Base-by-base conservation (phyloP, 1,140 invertebrate genomes). In the Danaus plexippus region DNA sequence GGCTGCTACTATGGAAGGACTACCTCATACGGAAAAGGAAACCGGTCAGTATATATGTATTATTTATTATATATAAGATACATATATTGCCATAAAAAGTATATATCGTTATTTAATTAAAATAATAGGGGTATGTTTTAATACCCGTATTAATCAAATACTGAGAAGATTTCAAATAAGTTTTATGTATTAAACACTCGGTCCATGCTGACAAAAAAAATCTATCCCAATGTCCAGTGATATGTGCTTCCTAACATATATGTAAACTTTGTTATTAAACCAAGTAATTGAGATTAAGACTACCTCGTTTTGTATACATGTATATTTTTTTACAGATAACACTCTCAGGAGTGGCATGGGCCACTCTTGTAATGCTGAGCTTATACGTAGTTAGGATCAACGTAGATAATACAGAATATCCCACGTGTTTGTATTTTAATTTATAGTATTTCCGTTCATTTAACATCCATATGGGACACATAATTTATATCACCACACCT, bases 1-100 rank as follows among this genome's bases (percentile, higher is more conserved):
- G 88, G 47, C 87, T 90, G 68, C 86, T 90, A 75, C 87, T 90
- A 18, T 90, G 90, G 89, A 90, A 90, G 73, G 90, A 90, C 80
- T 90, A 90, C 69, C 75, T 90, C 56, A 78, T 90, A 43, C 78
- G 90, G 44, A 90, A 89, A 67, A 85, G 90, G 58, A 88, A 89
- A 64, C 82, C 85, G 73, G 89, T 90, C 62, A 80, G 83, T 55
- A 43, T 18, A 32, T 6, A 45, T 9, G 22, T 13, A 48, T 8
- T n/a, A n/a, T n/a, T n/a, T n/a, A n/a, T n/a, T n/a, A n/a, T n/a
- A n/a, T n/a, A n/a, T n/a, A n/a, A n/a, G n/a, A n/a, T n/a, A n/a
- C n/a, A n/a, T n/a, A n/a, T n/a, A n/a, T n/a, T n/a, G n/a, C n/a
- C n/a, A n/a, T n/a, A n/a, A n/a, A n/a, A n/a, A 18, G 12, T 18